phyloP scores from a whole-genome alignment of 1,140 invertebrate genomes.

The Cherax destructor region DNA sequence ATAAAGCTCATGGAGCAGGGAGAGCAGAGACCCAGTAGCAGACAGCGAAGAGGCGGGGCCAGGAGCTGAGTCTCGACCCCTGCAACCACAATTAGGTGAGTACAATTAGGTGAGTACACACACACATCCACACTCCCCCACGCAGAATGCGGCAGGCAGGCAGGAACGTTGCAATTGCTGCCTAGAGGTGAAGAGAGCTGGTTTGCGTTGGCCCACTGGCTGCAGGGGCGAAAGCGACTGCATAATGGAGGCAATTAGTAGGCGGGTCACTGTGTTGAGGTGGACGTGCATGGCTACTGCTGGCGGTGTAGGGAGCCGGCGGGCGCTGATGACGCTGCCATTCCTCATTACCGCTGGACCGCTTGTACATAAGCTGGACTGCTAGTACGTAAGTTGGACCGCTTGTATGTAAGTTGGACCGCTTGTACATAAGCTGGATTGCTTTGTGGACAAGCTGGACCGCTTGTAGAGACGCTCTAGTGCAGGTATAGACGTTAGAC shows the following conservation, averaged over 20 bases:
- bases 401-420: too few species aligned
- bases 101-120: too few species aligned
- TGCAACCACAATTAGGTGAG: too few species aligned
- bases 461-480: too few species aligned
- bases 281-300: not conserved
- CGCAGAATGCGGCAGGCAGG: not conserved
- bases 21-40: too few species aligned
- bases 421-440: too few species aligned
- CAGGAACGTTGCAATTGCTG: constrained; percentile 14
- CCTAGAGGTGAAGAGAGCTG: constrained; percentile 27
- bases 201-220: constrained; percentile 15
- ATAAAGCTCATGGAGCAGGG: too few species aligned
- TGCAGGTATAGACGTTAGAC: too few species aligned
- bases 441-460: too few species aligned
- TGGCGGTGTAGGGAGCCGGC: too few species aligned
- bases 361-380: not conserved
- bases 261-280: not conserved
- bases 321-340: not conserved
- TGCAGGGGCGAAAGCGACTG: constrained; percentile 26
- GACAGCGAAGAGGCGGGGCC: too few species aligned
- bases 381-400: not conserved
- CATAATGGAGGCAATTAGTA: constrained; percentile 42
- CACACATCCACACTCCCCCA: not conserved
- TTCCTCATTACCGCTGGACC: not conserved
- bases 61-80: too few species aligned